These are phyloP conservation scores for Polyommatus icarus DNA, from an alignment of 2,888 invertebrate species.

Conservation along the genomic window DNA sequence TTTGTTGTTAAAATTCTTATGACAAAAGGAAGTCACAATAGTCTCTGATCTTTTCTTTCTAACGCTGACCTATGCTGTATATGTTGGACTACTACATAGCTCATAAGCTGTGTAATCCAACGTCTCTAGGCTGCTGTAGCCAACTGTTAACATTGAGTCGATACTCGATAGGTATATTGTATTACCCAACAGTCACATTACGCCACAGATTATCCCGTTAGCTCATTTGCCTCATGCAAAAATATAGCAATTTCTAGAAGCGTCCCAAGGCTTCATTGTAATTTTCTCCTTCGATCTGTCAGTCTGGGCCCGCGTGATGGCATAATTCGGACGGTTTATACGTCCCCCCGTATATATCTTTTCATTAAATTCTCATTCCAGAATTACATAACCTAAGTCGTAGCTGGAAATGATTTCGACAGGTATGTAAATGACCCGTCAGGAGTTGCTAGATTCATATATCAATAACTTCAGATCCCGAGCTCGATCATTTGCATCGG, in stretches of 20 bases:
- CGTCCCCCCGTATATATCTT: slow-evolving; percentile 23
- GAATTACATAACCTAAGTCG: slow-evolving; percentile 23
- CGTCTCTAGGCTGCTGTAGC: too few species aligned
- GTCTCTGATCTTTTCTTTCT: too few species aligned
- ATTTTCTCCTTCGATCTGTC: neutral
- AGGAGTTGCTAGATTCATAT: slow-evolving; percentile 13
- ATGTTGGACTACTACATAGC: too few species aligned
- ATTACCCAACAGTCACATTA: too few species aligned
- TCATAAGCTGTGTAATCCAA: too few species aligned
- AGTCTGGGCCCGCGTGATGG: neutral
- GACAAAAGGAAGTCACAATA: too few species aligned
- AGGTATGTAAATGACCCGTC: slow-evolving; percentile 16
- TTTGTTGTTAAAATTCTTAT: too few species aligned
- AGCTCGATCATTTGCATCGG: neutral
- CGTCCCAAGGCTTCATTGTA: slow-evolving; percentile 12
- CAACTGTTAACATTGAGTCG: too few species aligned
- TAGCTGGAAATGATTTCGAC: slow-evolving; percentile 16
- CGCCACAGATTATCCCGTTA: neutral
- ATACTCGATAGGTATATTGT: too few species aligned
- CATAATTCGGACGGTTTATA: slow-evolving; percentile 15
- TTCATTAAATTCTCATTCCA: slow-evolving; percentile 25
- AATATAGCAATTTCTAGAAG: neutral
- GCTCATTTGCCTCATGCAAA: neutral
- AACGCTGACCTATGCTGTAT: too few species aligned
- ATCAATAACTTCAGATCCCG: neutral